Conservation (phyloP, 2,113 vertebrate genomes). For the Ranitomeya imitator region DNA sequence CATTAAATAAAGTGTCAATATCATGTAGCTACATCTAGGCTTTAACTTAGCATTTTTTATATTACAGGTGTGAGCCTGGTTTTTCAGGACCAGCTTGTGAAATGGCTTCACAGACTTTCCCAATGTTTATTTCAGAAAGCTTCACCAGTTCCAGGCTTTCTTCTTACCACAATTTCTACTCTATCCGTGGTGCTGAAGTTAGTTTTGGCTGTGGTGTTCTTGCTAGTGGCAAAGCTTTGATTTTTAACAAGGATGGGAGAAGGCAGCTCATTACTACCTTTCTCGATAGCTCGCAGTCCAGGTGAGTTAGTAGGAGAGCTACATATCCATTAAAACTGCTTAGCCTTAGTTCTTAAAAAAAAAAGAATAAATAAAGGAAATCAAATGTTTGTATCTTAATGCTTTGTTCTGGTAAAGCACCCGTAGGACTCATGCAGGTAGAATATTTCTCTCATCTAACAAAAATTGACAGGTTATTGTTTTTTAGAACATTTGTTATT, state of each 20-base stretch:
- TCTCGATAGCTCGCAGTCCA: conserved; percentile 95
- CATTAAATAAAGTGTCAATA: not conserved
- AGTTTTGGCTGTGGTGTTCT: conserved; percentile 95
- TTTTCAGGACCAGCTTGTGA: conserved; percentile 96
- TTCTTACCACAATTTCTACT: conserved; percentile 97
- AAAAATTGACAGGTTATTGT: not conserved
- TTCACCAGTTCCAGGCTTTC: conserved; percentile 91
- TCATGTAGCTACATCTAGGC: not conserved
- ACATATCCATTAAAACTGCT: not conserved
- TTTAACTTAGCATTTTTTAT: not conserved
- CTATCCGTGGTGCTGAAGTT: conserved; percentile 93
- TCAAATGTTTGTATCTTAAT: not conserved
- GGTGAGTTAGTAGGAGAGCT: conserved; percentile 70
- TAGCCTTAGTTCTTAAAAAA: not conserved
- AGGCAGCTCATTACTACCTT: conserved; percentile 91
- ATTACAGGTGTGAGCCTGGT: conserved; percentile 87
- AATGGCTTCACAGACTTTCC: conserved; percentile 91
- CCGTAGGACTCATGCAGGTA: not conserved
- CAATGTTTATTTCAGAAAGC: conserved; percentile 92
- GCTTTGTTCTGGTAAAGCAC: not conserved
- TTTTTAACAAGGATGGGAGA: conserved; percentile 93
- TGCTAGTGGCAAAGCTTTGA: conserved; percentile 93
- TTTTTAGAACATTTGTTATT: not conserved
- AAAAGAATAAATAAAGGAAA: too few relatives aligned
- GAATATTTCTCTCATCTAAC: not conserved